Percentiles rank a stretch among this genome's conserved stretches.
Evolutionary conservation across 2,113 vertebrate genomes (phyloP).

Genomic region (Myocastor coypus): DNA sequence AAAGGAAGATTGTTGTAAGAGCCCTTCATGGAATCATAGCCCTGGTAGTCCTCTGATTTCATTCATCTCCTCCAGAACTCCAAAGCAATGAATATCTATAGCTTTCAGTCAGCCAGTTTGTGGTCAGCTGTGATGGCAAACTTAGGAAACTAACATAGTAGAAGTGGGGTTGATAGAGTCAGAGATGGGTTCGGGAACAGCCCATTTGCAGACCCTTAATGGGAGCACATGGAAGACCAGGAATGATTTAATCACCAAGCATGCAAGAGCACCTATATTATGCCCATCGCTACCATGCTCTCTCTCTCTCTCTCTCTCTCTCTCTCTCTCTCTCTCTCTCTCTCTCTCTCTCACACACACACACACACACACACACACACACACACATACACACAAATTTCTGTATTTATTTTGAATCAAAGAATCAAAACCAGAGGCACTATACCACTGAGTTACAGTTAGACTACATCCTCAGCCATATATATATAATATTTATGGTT

Average conservation of each 20-base stretch:
- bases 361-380: no score
- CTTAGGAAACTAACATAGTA: not conserved
- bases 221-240: not conserved
- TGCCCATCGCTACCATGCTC: not conserved
- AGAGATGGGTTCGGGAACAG: not conserved
- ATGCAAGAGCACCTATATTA: accelerated
- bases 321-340: not conserved
- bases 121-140: not conserved
- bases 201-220: not conserved
- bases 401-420: not conserved
- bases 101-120: accelerated
- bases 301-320: not conserved
- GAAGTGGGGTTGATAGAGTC: accelerated
- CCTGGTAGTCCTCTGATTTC: not conserved
- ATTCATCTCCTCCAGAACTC: not conserved
- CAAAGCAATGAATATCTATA: not conserved
- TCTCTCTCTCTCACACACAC: no score
- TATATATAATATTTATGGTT: no score
- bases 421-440: not conserved
- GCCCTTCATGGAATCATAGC: accelerated
- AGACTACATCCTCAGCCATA: not conserved
- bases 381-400: no score
- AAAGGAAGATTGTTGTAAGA: not conserved
- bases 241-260: not conserved
- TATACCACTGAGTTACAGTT: not conserved